Percentiles rank a stretch among this genome's conserved stretches.
Conservation (phyloP, 2,113 vertebrate species). For the Capreolus pygargus region DNA sequence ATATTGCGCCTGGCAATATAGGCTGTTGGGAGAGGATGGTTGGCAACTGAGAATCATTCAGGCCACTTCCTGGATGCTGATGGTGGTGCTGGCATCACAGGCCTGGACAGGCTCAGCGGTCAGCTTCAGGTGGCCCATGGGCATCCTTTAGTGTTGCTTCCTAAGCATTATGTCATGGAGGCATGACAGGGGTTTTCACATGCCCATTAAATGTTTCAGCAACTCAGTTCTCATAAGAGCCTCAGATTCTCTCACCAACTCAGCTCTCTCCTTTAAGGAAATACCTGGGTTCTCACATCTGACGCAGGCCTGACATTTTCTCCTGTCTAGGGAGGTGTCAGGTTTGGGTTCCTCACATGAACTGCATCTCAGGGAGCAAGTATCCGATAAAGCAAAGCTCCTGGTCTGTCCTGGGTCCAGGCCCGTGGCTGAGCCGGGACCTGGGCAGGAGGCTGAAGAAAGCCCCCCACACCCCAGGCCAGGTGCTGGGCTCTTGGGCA, state of each 20-base stretch:
- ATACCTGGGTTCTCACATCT: not conserved
- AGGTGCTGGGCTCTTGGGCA: not conserved
- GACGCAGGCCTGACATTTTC: not conserved
- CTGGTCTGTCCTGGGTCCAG: not conserved
- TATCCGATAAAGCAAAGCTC: not conserved
- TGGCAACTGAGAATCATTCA: not conserved
- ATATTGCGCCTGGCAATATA: not conserved
- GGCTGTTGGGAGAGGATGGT: not conserved
- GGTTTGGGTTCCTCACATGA: not conserved
- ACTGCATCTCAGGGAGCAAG: not conserved
- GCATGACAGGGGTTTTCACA: not conserved
- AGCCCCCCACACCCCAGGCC: not conserved
- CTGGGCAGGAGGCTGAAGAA: not conserved
- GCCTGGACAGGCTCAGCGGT: not conserved
- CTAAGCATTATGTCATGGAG: rapidly evolving
- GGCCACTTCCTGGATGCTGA: not conserved
- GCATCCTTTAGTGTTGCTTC: not conserved
- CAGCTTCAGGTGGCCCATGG: not conserved
- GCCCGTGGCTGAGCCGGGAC: not conserved
- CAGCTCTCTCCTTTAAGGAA: not conserved
- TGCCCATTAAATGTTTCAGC: not conserved
- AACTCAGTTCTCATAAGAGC: not conserved
- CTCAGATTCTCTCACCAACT: not conserved
- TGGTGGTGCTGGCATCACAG: not conserved
- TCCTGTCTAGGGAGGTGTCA: not conserved